Percentiles rank a stretch among this genome's conserved stretches.
Conservation (phyloP, 2,113 vertebrate genomes). For the Balaenoptera acutorostrata region DNA sequence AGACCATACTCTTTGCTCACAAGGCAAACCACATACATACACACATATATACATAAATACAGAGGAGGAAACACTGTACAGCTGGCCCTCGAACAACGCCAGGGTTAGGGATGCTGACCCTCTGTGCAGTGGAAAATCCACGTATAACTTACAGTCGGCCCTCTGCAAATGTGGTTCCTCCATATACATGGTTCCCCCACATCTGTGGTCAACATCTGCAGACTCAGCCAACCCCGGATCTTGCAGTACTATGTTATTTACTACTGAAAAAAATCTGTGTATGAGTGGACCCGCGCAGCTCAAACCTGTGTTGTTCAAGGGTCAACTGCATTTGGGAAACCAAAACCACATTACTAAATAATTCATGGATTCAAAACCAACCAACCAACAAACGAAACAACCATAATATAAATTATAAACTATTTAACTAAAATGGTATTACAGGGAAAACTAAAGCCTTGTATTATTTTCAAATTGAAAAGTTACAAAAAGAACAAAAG, state of each 20-base stretch:
- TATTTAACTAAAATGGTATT: background rate
- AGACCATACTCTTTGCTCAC: background rate
- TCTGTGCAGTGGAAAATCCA: background rate
- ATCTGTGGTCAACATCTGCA: no score
- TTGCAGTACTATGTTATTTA: no score
- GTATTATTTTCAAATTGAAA: background rate
- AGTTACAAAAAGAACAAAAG: background rate
- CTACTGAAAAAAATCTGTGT: no score
- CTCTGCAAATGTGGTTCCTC: no score
- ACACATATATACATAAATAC: background rate
- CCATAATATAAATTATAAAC: background rate
- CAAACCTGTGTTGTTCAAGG: no score
- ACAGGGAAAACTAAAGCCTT: background rate
- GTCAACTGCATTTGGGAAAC: background rate
- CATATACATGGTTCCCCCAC: no score
- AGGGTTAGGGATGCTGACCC: background rate
- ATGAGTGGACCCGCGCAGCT: no score
- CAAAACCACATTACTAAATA: conserved; percentile 27
- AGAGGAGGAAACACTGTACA: background rate
- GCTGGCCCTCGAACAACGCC: background rate
- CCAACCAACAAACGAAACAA: background rate
- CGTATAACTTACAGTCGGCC: background rate
- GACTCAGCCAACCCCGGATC: no score
- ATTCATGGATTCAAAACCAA: background rate
- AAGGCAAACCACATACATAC: background rate